Conservation (phyloP, 2,888 invertebrate genomes). For the Drosophila atripex region DNA sequence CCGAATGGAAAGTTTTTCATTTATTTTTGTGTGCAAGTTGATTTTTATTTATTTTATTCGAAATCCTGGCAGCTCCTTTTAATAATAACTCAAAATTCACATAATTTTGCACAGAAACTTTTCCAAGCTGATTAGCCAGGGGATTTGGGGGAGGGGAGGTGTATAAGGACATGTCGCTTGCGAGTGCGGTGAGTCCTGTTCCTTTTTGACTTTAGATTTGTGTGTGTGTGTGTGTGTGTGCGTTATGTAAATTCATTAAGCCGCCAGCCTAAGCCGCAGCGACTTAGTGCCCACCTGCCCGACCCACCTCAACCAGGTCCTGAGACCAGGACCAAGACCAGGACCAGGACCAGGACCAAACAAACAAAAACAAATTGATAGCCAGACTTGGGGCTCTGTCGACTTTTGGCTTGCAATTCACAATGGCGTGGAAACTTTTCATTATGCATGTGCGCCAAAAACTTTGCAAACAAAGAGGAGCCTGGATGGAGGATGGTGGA, state of each 20-base stretch:
- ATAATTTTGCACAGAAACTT: slow-evolving; percentile 29
- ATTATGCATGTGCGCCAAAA: slow-evolving; percentile 50
- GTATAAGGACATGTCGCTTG: not conserved
- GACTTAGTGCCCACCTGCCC: slow-evolving; percentile 27
- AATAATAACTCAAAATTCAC: no score
- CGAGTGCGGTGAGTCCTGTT: slow-evolving; percentile 17
- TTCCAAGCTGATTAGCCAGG: slow-evolving; percentile 31
- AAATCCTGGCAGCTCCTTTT: no score
- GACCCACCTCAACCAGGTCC: no score
- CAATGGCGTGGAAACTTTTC: slow-evolving; percentile 45
- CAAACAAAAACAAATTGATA: slow-evolving; percentile 51
- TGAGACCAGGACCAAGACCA: no score
- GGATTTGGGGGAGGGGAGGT: not conserved
- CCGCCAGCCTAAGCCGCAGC: slow-evolving; percentile 30
- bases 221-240: slow-evolving; percentile 29
- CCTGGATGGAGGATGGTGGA: no score
- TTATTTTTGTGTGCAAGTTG: no score
- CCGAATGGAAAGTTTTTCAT: slow-evolving; percentile 21
- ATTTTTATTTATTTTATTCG: no score
- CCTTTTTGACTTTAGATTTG: slow-evolving; percentile 37
- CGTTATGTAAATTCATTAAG: slow-evolving; percentile 45
- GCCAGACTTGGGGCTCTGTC: slow-evolving; percentile 34
- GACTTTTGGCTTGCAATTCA: slow-evolving; percentile 46
- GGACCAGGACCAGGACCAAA: slow-evolving; percentile 4
- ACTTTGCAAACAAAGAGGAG: slow-evolving; percentile 46